Base-by-base conservation (phyloP, 2,888 invertebrate species). In the Diogma glabrata region DNA sequence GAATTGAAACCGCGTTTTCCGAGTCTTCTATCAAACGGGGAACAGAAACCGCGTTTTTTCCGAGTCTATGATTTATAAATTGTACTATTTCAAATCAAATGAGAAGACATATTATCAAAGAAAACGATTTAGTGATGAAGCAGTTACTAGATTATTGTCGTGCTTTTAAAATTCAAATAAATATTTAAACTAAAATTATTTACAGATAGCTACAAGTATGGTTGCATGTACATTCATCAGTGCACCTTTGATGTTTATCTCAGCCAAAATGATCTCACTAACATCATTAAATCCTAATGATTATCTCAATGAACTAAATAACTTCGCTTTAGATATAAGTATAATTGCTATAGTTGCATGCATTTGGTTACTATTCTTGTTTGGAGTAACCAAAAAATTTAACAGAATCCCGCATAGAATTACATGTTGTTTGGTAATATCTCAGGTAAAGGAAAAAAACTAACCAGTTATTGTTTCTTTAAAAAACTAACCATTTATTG, bases 181-280 rank as follows among this genome's bases (percentile, higher is more conserved):
- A n/a, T n/a, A n/a, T n/a, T n/a, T n/a, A n/a, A n/a, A n/a, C n/a
- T n/a, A n/a, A n/a, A n/a, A n/a, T n/a, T n/a, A n/a, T n/a, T n/a
- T n/a, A n/a, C n/a, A n/a, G 86, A 83, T 94, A 68, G 93, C 94
- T 1, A 89, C 87, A 50, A 87, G 91, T 23, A 89, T 95, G 89
- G 94, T 95, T 4, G 85, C 89, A 2, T 91, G 93, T 60, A 96
- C 95, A 0, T 91, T 95, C 63, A 73, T 95, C 19, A 93, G 94
- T 12, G 95, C 91, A 0, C 95, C 95, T 0, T 75, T 95, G 59
- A 94, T 95, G 88, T 94, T 92, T 65, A 79, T 94, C 53, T 94
- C 95, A 0, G 92, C 94, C 2, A 88, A 91, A 75, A 84, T 95
- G 79, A 88, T 94, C 58, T 84, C 87, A 0, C 69, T 88, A 46